Evolutionary conservation across 2,888 invertebrate genomes (phyloP).

Genomic region (Drosophila bunnanda): DNA sequence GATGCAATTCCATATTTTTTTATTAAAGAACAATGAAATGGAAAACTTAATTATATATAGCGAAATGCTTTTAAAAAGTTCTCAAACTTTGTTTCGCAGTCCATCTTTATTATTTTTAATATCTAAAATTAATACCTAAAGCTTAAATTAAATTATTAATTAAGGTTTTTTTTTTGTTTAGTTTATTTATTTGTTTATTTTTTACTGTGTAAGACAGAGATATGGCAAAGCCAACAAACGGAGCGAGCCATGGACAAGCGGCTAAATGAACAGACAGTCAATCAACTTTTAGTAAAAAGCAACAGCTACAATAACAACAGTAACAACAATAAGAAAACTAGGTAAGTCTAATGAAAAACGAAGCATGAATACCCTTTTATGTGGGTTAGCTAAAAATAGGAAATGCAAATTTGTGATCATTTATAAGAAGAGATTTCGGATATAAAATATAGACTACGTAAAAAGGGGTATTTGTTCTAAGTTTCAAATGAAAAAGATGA

Average conservation of each 20-base stretch:
- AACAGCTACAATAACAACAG: constrained; percentile 53
- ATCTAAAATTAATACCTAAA: too few relatives aligned
- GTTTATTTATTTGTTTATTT: background rate
- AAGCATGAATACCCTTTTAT: background rate
- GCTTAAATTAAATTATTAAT: too few relatives aligned
- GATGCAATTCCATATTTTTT: too few relatives aligned
- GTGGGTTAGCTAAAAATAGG: background rate
- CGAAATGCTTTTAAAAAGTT: too few relatives aligned
- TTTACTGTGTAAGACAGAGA: constrained; percentile 15
- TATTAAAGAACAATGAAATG: too few relatives aligned
- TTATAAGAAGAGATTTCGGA: background rate
- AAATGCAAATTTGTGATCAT: background rate
- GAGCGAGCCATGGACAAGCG: constrained; percentile 71
- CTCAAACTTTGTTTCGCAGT: background rate
- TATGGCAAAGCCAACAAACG: constrained; percentile 62
- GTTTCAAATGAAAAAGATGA: background rate
- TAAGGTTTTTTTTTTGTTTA: background rate
- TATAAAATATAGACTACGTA: background rate
- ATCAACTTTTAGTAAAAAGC: constrained; percentile 79
- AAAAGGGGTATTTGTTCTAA: too few relatives aligned
- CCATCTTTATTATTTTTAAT: background rate
- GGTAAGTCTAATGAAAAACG: background rate
- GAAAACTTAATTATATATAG: too few relatives aligned
- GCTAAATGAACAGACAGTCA: constrained; percentile 79
- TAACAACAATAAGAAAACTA: constrained; percentile 31